Evolutionary conservation across 2,888 invertebrate species (phyloP), one percentile per base, ranked within the genome.

Genomic region (Drosophila lacicola): DNA sequence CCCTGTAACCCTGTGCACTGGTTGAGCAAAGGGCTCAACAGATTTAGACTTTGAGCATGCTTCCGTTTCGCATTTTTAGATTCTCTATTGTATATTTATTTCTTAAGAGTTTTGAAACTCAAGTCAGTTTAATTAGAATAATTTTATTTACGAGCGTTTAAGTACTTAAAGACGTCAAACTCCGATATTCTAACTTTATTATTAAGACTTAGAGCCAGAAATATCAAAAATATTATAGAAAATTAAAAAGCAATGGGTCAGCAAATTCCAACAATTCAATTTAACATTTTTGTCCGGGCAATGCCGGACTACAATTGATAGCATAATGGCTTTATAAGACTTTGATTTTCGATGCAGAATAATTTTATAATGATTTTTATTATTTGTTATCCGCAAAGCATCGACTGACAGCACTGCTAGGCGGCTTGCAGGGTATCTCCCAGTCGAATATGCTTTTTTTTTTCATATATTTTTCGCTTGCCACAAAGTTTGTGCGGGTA

Each of bases 401-500:
- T 53, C 29, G 11, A 21, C 5, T 14, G n/a, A 29, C 29, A 8
- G 29, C 29, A 29, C 29, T 29, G 8, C 2, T 29, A 29, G 29
- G 10, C 5, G 13, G 19, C 10, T 10, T n/a, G 1, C 4, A 34
- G 36, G n/a, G 17, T 37, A 37, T n/a, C 36, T 17, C 1, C 4
- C 8, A 17, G 29, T 4, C 25, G 10, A 29, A 14, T 6, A 36
- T 33, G 44, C 39, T 47, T 39, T 14, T n/a, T 34, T 21, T 36
- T 46, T 17, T 17, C 17, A 10, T 37, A 29, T 34, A 34, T 25
- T 57, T 51, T 10, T 21, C 37, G 39, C 34, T 53, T 39, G 57
- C 70, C 63, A 57, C 63, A 75, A 72, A 75, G 69, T 76, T 75
- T 76, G 69, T 72, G 57, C 72, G 63, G 74, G 76, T 55, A 63